Evolutionary conservation across 2,888 invertebrate species (phyloP).

Genomic region (Unio delphinus): DNA sequence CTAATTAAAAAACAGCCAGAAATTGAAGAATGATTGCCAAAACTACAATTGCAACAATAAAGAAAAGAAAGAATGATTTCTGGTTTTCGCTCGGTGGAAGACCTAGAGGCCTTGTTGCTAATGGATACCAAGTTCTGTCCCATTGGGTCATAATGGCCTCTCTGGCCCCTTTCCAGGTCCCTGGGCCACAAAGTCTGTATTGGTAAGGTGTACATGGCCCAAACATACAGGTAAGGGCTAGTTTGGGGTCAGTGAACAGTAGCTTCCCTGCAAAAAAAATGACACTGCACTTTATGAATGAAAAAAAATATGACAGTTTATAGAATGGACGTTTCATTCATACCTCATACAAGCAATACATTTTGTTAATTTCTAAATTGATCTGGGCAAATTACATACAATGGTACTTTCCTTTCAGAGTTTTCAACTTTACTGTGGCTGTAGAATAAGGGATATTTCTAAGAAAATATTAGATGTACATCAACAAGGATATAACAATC

Average conservation of each 20-base stretch:
- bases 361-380: too few relatives aligned
- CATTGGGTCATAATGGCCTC: constrained; percentile 69
- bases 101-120: constrained; percentile 35
- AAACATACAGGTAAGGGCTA: constrained; percentile 59
- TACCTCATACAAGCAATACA: neutral
- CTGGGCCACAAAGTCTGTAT: constrained; percentile 70
- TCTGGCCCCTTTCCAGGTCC: constrained; percentile 72
- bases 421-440: too few relatives aligned
- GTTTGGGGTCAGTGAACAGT: constrained; percentile 48
- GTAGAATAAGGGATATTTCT: too few relatives aligned
- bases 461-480: too few relatives aligned
- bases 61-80: too few relatives aligned
- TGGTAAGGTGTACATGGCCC: constrained; percentile 69
- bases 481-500: too few relatives aligned
- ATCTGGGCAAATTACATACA: too few relatives aligned
- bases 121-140: constrained; percentile 49
- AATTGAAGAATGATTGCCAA: too few relatives aligned
- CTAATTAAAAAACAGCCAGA: too few relatives aligned
- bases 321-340: constrained; percentile 1
- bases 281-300: neutral
- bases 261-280: constrained; percentile 42
- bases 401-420: too few relatives aligned
- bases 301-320: neutral
- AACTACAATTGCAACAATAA: too few relatives aligned
- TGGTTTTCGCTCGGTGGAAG: neutral